These are phyloP conservation scores for Heliconius sara DNA, from an alignment of 2,888 invertebrate genomes.

Conservation along the genomic window DNA sequence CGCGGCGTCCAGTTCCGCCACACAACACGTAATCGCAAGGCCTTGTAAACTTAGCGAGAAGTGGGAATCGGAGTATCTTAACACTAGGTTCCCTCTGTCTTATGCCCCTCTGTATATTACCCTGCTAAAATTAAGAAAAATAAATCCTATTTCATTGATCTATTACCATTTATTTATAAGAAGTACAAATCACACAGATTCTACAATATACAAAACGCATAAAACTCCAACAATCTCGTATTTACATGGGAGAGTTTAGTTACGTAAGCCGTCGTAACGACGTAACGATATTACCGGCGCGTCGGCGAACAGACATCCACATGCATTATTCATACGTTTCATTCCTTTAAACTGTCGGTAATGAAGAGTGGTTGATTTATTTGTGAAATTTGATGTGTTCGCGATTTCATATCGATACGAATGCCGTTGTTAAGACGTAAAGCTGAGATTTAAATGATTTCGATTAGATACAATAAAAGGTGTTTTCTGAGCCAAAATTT, in stretches of 20 bases:
- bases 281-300: slow-evolving; percentile 56
- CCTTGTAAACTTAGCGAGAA: no score
- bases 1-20: no score
- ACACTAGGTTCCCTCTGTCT: no score
- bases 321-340: slow-evolving; percentile 69
- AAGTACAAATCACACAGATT: background rate
- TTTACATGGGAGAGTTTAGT: slow-evolving; percentile 38
- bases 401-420: slow-evolving; percentile 15
- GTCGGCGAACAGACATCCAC: slow-evolving; percentile 49
- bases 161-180: background rate
- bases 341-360: slow-evolving; percentile 62
- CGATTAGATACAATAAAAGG: background rate
- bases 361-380: slow-evolving; percentile 56
- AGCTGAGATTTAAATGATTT: background rate
- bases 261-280: slow-evolving; percentile 50
- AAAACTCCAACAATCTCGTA: slow-evolving; percentile 24
- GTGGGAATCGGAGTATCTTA: no score
- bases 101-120: no score
- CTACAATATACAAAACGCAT: slow-evolving; percentile 19
- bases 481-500: background rate
- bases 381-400: slow-evolving; percentile 45
- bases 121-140: background rate
- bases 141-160: background rate
- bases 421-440: slow-evolving; percentile 13
- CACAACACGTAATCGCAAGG: no score